A percentile compares a stretch with the other conserved stretches of the same genome.
phyloP scores from a whole-genome alignment of 2,113 vertebrate genomes.

The Aepyceros melampus region DNA sequence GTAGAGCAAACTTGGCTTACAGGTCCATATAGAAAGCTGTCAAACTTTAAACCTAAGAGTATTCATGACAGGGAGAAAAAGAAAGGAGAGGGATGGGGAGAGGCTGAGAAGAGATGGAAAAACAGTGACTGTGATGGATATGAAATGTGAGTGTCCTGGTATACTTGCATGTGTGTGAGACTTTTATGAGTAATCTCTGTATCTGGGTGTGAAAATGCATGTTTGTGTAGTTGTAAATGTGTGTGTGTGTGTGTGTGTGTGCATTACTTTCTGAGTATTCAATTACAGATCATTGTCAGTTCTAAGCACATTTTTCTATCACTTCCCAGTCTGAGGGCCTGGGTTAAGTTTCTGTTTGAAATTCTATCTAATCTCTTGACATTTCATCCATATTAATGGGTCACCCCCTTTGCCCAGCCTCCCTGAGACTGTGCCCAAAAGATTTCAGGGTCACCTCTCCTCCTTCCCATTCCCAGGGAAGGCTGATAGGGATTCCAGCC shows the following conservation, averaged over 20 bases:
- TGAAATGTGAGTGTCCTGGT: not conserved
- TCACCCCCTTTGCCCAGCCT: not conserved
- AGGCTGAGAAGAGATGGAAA: not conserved
- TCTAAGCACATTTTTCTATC: conserved; percentile 41
- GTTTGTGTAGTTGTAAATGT: not conserved
- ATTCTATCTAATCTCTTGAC: conserved; percentile 57
- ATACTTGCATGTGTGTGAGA: not conserved
- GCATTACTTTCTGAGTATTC: not conserved
- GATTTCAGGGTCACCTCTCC: not conserved
- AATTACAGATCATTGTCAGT: conserved; percentile 27
- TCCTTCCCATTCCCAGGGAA: not conserved
- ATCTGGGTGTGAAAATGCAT: not conserved
- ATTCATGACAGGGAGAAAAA: not conserved
- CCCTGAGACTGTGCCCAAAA: not conserved
- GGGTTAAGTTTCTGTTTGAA: conserved; percentile 58
- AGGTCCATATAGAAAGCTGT: not conserved
- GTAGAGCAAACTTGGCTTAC: not conserved
- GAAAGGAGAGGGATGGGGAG: not conserved
- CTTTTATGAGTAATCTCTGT: not conserved
- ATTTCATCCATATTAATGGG: conserved; percentile 54
- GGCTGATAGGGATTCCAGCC: not conserved
- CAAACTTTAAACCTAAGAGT: not conserved
- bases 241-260: not conserved
- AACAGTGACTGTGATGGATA: not conserved
- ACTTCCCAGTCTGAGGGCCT: conserved; percentile 33